Conservation (phyloP, 2,888 invertebrate species). For the Malachius bipustulatus region DNA sequence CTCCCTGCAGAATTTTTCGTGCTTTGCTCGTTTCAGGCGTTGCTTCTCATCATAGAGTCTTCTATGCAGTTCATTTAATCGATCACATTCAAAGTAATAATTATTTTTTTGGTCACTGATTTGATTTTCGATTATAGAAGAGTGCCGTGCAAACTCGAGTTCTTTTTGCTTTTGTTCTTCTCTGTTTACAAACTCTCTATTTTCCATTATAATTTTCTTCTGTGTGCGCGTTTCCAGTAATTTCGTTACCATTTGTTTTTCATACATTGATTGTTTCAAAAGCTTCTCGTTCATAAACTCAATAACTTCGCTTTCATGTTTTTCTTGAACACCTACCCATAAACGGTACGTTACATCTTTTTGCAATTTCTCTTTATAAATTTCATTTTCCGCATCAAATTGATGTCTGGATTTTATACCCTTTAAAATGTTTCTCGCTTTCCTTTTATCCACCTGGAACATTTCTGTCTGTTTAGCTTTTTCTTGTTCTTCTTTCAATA, state of each 20-base stretch:
- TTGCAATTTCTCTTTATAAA: slow-evolving; percentile 41
- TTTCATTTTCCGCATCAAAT: slow-evolving; percentile 36
- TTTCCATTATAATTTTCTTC: slow-evolving; percentile 43
- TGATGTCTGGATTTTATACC: slow-evolving; percentile 39
- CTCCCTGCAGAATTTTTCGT: slow-evolving; percentile 41
- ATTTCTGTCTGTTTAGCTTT: slow-evolving; percentile 17
- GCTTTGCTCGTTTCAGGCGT: slow-evolving; percentile 39
- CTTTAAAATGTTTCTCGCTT: slow-evolving; percentile 39
- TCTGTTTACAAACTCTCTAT: slow-evolving; percentile 41
- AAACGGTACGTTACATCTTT: slow-evolving; percentile 39
- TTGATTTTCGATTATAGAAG: slow-evolving; percentile 18
- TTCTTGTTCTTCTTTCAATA: slow-evolving; percentile 24
- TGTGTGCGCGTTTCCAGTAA: slow-evolving; percentile 49
- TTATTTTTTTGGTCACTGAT: slow-evolving; percentile 23
- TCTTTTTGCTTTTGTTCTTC: slow-evolving; percentile 41
- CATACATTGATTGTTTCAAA: slow-evolving; percentile 49
- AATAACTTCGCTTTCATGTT: slow-evolving; percentile 43
- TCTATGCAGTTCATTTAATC: slow-evolving; percentile 42
- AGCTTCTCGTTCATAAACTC: slow-evolving; percentile 43
- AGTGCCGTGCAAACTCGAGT: slow-evolving; percentile 35
- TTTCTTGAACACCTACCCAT: slow-evolving; percentile 35
- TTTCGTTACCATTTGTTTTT: slow-evolving; percentile 53
- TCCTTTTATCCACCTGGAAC: slow-evolving; percentile 22
- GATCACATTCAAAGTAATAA: slow-evolving; percentile 37
- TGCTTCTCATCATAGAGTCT: slow-evolving; percentile 44